phyloP scores from a whole-genome alignment of 2,113 vertebrate species.

The Menura novaehollandiae region DNA sequence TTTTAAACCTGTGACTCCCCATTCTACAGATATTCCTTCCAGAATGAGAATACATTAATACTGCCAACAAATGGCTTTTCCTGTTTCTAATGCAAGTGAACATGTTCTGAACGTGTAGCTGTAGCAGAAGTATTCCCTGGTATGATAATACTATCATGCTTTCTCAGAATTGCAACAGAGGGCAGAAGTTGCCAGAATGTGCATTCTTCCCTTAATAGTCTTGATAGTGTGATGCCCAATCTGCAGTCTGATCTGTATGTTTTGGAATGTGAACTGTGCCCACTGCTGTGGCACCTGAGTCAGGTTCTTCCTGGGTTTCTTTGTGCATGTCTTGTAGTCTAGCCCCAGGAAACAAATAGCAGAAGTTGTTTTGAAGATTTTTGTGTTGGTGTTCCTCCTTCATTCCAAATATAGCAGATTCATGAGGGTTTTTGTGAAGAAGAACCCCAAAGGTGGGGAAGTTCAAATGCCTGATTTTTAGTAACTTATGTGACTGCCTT shows the following conservation, averaged over 20 bases:
- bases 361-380: not conserved
- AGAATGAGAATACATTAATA: not conserved
- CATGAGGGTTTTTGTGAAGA: not conserved
- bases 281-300: not conserved
- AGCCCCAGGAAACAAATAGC: constrained; percentile 19
- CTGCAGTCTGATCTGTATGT: not conserved
- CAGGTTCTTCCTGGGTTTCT: not conserved
- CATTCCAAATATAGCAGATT: constrained; percentile 25
- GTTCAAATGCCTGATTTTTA: not conserved
- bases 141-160: not conserved
- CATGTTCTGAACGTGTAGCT: not conserved
- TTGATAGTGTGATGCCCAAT: not conserved
- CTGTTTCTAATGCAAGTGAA: not conserved
- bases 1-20: not conserved
- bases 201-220: not conserved
- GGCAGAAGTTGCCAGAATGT: not conserved
- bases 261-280: not conserved
- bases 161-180: not conserved
- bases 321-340: not conserved
- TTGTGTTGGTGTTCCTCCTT: not conserved
- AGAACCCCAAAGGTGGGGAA: not conserved
- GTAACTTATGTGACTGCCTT: not conserved
- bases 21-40: not conserved
- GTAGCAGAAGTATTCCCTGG: not conserved
- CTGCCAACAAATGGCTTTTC: not conserved